Conservation (phyloP, 2,797 vertebrate species). For the Oreortyx pictus region DNA sequence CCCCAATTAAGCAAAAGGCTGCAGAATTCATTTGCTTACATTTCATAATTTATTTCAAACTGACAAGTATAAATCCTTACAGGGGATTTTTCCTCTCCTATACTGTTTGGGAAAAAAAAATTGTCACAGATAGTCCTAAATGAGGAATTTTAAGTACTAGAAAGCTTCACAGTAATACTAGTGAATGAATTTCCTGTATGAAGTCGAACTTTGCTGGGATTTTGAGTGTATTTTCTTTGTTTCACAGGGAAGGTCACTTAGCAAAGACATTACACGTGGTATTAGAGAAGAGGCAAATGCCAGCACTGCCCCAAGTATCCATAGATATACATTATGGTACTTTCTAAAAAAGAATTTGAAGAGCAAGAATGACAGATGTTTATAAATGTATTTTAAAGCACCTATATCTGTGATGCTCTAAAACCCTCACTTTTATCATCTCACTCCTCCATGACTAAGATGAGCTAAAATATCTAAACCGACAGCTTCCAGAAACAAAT, state of each 20-base stretch:
- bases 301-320: not conserved
- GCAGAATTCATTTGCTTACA: not conserved
- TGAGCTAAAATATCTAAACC: not conserved
- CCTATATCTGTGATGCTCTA: not conserved
- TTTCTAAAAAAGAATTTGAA: not conserved
- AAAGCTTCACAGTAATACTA: not conserved
- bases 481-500: slow-evolving; percentile 29
- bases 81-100: not conserved
- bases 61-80: not conserved
- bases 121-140: not conserved
- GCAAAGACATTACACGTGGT: not conserved
- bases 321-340: slow-evolving; percentile 10
- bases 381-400: not conserved
- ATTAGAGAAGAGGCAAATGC: not conserved
- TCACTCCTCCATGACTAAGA: not conserved
- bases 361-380: not conserved
- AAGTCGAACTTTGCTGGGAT: not conserved
- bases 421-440: not conserved
- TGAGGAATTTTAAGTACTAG: not conserved
- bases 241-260: not conserved
- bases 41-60: not conserved
- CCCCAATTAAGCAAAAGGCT: not conserved
- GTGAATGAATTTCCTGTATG: not conserved
- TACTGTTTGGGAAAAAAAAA: not conserved
- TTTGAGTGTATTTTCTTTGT: not conserved